Evolutionary conservation across 1,140 invertebrate genomes (phyloP).

Genomic region (Xylocopa sonorina): DNA sequence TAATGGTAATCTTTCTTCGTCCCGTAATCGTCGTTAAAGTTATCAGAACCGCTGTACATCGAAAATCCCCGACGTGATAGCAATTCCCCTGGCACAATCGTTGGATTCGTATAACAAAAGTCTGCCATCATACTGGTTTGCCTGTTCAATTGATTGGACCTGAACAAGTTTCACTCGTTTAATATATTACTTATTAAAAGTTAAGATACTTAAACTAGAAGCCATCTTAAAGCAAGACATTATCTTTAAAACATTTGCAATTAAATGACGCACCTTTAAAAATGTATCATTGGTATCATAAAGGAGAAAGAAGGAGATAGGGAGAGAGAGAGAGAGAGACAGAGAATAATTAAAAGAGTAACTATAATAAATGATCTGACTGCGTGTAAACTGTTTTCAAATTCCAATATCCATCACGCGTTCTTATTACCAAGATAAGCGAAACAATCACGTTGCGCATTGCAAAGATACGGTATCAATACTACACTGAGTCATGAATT

Average conservation of each 20-base stretch:
- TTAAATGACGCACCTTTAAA: neutral
- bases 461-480: conserved; percentile 70
- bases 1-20: conserved; percentile 51
- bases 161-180: conserved; percentile 56
- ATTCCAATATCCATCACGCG: conserved; percentile 17
- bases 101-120: conserved; percentile 78
- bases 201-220: neutral
- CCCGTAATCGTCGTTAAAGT: conserved; percentile 65
- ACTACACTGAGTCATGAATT: conserved; percentile 56
- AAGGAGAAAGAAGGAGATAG: neutral
- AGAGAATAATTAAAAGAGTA: neutral
- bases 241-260: neutral
- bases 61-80: conserved; percentile 76
- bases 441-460: conserved; percentile 46
- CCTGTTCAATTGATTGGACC: conserved; percentile 73
- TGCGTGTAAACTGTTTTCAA: conserved; percentile 18
- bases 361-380: conserved; percentile 1
- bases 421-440: conserved; percentile 60
- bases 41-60: conserved; percentile 74
- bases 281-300: too few relatives aligned
- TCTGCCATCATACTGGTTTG: conserved; percentile 76
- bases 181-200: neutral
- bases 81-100: conserved; percentile 76
- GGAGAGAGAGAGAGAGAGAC: neutral
- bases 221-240: neutral